These are phyloP conservation scores for Campylomormyrus numenius DNA, from an alignment of 2,113 vertebrate genomes.

Conservation along the genomic window DNA sequence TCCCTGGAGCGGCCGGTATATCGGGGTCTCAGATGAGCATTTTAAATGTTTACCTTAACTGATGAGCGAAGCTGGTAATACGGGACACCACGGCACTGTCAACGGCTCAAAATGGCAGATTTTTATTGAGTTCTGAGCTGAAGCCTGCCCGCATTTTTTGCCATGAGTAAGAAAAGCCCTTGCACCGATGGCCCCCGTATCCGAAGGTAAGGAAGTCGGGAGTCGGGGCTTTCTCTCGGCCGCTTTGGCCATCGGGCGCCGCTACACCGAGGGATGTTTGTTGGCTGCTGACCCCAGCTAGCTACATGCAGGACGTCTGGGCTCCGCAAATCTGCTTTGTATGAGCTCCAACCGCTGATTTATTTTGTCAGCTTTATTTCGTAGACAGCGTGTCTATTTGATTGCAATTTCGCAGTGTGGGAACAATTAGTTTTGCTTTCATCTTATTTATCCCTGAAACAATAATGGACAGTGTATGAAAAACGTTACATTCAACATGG, in stretches of 20 bases:
- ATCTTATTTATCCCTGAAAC: not conserved
- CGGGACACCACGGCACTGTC: conserved; percentile 76
- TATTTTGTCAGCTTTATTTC: not conserved
- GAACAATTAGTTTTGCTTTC: not conserved
- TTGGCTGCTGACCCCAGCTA: not conserved
- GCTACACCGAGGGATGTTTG: not conserved
- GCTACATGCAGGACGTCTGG: not conserved
- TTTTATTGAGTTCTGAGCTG: conserved; percentile 81
- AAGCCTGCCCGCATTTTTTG: conserved; percentile 71
- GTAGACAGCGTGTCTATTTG: not conserved
- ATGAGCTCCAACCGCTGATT: not conserved
- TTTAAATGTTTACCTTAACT: conserved; percentile 46
- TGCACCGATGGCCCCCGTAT: conserved; percentile 94
- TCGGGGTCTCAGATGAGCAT: conserved; percentile 55
- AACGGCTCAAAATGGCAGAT: conserved; percentile 90
- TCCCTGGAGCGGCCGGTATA: conserved; percentile 34
- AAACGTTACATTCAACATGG: not conserved
- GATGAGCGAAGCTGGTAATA: conserved; percentile 77
- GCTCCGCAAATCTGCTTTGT: not conserved
- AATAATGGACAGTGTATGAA: not conserved
- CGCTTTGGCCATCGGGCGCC: not conserved
- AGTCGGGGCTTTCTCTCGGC: not conserved
- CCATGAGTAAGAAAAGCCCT: conserved; percentile 85
- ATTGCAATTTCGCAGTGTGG: not conserved
- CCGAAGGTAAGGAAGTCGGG: conserved; percentile 75